These are phyloP conservation scores for Aurelia sp. DNA, from an alignment of 30 jellyfish, hydroid and myxozoan genomes.

Conservation along the genomic window DNA sequence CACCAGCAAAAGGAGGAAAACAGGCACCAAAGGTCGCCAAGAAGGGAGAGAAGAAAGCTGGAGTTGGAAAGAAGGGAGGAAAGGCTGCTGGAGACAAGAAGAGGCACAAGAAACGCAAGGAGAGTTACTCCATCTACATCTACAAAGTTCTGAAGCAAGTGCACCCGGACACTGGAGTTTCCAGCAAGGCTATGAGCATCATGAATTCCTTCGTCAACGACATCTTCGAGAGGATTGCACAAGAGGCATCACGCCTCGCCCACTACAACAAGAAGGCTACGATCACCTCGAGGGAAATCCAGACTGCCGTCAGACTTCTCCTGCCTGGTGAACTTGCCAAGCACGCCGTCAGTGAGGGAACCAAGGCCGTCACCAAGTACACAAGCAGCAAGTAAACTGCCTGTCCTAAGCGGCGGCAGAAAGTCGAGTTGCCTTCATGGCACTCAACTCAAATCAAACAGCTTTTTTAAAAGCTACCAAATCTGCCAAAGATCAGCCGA, in stretches of 20 bases:
- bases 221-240: slow-evolving; percentile 88
- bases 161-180: slow-evolving; percentile 88
- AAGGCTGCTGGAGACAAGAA: slow-evolving; percentile 40
- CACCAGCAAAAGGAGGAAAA: slow-evolving; percentile 45
- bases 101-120: slow-evolving; percentile 61
- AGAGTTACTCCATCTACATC: slow-evolving; percentile 74
- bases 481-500: no score
- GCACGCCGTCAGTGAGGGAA: slow-evolving; percentile 95
- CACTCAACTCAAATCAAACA: not conserved
- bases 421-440: not conserved
- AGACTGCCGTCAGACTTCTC: slow-evolving; percentile 86
- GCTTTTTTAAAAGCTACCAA: no score
- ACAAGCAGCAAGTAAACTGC: slow-evolving; percentile 63
- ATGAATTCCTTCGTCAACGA: slow-evolving; percentile 87
- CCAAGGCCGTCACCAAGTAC: slow-evolving; percentile 94
- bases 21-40: slow-evolving; percentile 62
- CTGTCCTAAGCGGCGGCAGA: no score
- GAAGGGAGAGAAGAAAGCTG: slow-evolving; percentile 60
- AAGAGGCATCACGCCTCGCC: slow-evolving; percentile 88
- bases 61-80: slow-evolving; percentile 60
- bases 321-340: slow-evolving; percentile 94
- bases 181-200: slow-evolving; percentile 87
- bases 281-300: slow-evolving; percentile 84
- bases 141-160: slow-evolving; percentile 90
- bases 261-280: slow-evolving; percentile 84